These are phyloP conservation scores for Hypsibius dujardini DNA, from an alignment of 1,140 invertebrate genomes.

Conservation along the genomic window DNA sequence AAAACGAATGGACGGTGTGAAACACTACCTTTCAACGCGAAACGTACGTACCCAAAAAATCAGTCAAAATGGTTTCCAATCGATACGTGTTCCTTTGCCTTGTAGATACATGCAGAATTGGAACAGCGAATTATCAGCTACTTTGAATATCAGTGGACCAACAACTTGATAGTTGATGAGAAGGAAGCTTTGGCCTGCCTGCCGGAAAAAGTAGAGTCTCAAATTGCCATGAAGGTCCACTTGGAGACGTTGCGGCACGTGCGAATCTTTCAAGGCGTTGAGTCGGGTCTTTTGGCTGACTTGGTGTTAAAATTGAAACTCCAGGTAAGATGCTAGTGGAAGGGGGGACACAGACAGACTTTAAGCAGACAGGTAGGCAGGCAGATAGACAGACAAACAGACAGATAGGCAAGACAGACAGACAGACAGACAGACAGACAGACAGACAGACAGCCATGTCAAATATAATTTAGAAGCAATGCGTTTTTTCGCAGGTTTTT, in stretches of 20 bases:
- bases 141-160: slow-evolving; percentile 93
- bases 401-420: too few relatives aligned
- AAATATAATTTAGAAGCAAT: neutral
- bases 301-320: slow-evolving; percentile 73
- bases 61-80: slow-evolving; percentile 7
- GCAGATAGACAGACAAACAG: too few relatives aligned
- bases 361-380: too few relatives aligned
- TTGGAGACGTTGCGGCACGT: slow-evolving; percentile 77
- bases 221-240: slow-evolving; percentile 89
- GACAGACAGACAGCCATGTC: too few relatives aligned
- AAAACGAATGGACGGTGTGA: slow-evolving; percentile 82
- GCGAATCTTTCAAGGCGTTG: slow-evolving; percentile 65
- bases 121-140: slow-evolving; percentile 78
- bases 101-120: slow-evolving; percentile 55
- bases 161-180: slow-evolving; percentile 72
- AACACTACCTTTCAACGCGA: slow-evolving; percentile 86
- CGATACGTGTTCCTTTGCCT: slow-evolving; percentile 25
- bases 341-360: too few relatives aligned
- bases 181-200: slow-evolving; percentile 54
- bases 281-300: slow-evolving; percentile 76
- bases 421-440: too few relatives aligned
- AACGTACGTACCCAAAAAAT: slow-evolving; percentile 22
- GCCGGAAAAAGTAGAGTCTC: slow-evolving; percentile 82
- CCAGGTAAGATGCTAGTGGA: slow-evolving; percentile 39
- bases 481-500: slow-evolving; percentile 48